phyloP scores from a whole-genome alignment of 2,888 invertebrate genomes.

The Cryptophagus acutangulus region DNA sequence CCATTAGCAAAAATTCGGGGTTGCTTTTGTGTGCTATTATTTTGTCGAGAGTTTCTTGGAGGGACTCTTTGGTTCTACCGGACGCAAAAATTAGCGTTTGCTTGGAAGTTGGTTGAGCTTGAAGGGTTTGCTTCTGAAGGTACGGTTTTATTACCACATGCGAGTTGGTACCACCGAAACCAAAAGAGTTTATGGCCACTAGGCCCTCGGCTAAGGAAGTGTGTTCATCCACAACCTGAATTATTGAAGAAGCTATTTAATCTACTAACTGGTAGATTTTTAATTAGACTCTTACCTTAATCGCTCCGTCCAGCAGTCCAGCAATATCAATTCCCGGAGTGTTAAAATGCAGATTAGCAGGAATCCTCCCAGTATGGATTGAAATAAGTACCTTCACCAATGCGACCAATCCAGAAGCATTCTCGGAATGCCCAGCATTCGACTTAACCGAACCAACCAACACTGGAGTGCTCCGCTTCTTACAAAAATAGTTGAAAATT shows the following conservation, averaged over 20 bases:
- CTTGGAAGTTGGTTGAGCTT: conserved; percentile 51
- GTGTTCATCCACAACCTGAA: conserved; percentile 69
- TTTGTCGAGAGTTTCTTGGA: too few species aligned
- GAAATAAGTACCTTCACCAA: conserved; percentile 86
- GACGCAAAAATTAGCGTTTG: conserved; percentile 71
- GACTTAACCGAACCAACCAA: conserved; percentile 93
- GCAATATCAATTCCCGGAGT: conserved; percentile 87
- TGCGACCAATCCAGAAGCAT: conserved; percentile 80
- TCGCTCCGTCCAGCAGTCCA: conserved; percentile 75
- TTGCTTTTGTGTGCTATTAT: conserved; percentile 49
- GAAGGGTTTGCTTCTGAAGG: conserved; percentile 60
- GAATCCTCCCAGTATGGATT: conserved; percentile 85
- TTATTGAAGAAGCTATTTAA: neutral
- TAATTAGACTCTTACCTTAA: conserved; percentile 74
- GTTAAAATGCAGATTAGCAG: conserved; percentile 82
- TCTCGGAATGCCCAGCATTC: conserved; percentile 97
- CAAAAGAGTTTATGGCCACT: conserved; percentile 94
- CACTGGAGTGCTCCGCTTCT: conserved; percentile 70
- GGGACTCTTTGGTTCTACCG: conserved; percentile 84
- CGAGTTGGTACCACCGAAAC: conserved; percentile 93
- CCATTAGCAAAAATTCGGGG: conserved; percentile 50
- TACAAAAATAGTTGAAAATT: conserved; percentile 84
- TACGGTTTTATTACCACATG: conserved; percentile 82
- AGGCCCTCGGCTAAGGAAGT: conserved; percentile 78
- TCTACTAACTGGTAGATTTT: too few species aligned